Conservation (phyloP, 92 coral and sea anemone species). For the Ricordea florida region DNA sequence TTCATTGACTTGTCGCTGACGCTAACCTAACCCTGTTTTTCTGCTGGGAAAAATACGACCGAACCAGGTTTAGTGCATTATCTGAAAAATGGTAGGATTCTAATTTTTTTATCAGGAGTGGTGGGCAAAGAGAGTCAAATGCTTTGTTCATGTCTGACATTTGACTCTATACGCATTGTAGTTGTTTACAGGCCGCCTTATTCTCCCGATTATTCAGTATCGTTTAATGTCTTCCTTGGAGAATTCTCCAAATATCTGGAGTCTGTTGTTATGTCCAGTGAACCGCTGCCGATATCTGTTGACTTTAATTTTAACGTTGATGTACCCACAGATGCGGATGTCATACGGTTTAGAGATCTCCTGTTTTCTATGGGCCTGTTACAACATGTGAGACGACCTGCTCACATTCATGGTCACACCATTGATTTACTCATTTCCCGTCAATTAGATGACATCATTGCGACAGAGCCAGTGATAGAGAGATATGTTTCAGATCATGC, state of each 20-base stretch:
- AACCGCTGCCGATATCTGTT: constrained; percentile 13
- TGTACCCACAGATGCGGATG: constrained; percentile 10
- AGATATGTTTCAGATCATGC: constrained; percentile 37
- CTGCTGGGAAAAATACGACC: not conserved
- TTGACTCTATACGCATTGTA: constrained; percentile 20
- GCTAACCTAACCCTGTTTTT: constrained; percentile 2
- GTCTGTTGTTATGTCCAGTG: not conserved
- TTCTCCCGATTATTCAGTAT: not conserved
- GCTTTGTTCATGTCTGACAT: constrained; percentile 24
- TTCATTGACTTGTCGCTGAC: constrained; percentile 5
- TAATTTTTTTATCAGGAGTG: constrained; percentile 1
- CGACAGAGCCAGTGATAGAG: constrained; percentile 15
- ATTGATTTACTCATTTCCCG: constrained; percentile 24
- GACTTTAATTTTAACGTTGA: constrained; percentile 23
- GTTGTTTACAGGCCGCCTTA: constrained; percentile 9
- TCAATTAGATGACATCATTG: constrained; percentile 14
- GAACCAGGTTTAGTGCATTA: not conserved
- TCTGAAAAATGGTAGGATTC: constrained; percentile 7
- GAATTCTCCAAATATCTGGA: not conserved
- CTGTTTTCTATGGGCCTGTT: constrained; percentile 13
- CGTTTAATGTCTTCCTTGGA: not conserved
- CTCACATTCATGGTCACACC: constrained; percentile 42
- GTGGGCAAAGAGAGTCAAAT: constrained; percentile 6
- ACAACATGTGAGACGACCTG: constrained; percentile 27
- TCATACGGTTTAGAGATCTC: constrained; percentile 5